Evolutionary conservation across 2,113 vertebrate species (phyloP).

Genomic region (Microcebus ravelobensis): DNA sequence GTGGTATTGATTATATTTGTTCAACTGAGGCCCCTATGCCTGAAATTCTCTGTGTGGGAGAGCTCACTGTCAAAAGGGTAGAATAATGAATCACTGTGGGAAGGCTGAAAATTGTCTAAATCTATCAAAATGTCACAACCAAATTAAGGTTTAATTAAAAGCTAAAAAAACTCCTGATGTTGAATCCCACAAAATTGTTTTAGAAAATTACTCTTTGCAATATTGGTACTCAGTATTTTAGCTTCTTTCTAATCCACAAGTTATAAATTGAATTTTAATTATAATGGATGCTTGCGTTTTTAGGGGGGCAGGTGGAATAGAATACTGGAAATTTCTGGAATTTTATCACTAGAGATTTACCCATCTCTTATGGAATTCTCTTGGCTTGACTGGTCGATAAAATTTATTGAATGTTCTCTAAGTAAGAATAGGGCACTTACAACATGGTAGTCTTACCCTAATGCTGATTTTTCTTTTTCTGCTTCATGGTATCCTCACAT

Average conservation of each 20-base stretch:
- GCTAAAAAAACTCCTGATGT: background rate
- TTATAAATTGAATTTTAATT: background rate
- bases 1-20: conserved; percentile 54
- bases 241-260: background rate
- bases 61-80: conserved; percentile 59
- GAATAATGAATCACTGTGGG: conserved; percentile 53
- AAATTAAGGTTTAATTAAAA: conserved; percentile 72
- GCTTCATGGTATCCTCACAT: background rate
- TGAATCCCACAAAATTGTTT: conserved; percentile 43
- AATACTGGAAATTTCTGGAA: background rate
- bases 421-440: background rate
- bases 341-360: background rate
- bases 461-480: background rate
- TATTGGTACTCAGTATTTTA: conserved; percentile 34
- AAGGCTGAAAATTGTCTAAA: conserved; percentile 55
- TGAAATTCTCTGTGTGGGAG: conserved; percentile 68
- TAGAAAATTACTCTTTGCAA: conserved; percentile 7
- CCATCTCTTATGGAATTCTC: background rate
- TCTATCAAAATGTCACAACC: conserved; percentile 67
- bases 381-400: background rate
- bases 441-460: rapidly evolving
- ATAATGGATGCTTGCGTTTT: background rate
- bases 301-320: background rate
- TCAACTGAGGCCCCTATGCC: conserved; percentile 6
- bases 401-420: background rate